Conservation (phyloP, 2,888 invertebrate species). For the Cataglyphis altisquamis region DNA sequence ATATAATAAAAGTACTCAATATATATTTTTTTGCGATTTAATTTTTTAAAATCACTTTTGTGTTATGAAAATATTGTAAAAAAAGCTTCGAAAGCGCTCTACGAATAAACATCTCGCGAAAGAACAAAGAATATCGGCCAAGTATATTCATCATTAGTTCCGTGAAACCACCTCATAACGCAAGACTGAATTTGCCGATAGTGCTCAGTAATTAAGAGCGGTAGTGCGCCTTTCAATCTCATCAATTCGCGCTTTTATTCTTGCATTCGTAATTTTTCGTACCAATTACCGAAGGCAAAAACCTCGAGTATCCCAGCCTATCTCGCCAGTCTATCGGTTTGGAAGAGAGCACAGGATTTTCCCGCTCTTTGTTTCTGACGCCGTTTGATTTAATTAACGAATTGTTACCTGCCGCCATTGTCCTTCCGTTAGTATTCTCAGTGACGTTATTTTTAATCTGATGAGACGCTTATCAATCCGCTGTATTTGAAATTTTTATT, state of each 20-base stretch:
- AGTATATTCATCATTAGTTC: conserved; percentile 70
- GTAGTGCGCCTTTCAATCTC: conserved; percentile 62
- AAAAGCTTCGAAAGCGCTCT: conserved; percentile 12
- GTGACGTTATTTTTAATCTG: not conserved
- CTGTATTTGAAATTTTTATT: not conserved
- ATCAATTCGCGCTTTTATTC: conserved; percentile 60
- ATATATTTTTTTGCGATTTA: not conserved
- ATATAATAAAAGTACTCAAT: too few relatives aligned
- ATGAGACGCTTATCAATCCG: not conserved
- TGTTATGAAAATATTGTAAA: not conserved
- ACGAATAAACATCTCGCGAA: conserved; percentile 56
- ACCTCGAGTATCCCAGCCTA: not conserved
- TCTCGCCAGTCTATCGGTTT: conserved; percentile 14
- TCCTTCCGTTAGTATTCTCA: conserved; percentile 7
- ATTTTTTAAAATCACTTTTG: not conserved
- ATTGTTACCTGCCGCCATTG: conserved; percentile 17
- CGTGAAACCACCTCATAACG: conserved; percentile 54
- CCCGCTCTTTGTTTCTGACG: conserved; percentile 6
- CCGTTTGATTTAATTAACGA: conserved; percentile 39
- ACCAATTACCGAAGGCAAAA: conserved; percentile 45
- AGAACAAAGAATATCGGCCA: conserved; percentile 66
- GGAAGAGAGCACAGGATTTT: conserved; percentile 36
- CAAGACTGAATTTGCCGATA: conserved; percentile 65
- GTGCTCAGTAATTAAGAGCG: conserved; percentile 68
- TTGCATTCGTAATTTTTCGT: conserved; percentile 64